A percentile compares a stretch with the other conserved stretches of the same genome.
Evolutionary conservation across 2,888 invertebrate genomes (phyloP).

Genomic region (Lasioglossum marginatum): DNA sequence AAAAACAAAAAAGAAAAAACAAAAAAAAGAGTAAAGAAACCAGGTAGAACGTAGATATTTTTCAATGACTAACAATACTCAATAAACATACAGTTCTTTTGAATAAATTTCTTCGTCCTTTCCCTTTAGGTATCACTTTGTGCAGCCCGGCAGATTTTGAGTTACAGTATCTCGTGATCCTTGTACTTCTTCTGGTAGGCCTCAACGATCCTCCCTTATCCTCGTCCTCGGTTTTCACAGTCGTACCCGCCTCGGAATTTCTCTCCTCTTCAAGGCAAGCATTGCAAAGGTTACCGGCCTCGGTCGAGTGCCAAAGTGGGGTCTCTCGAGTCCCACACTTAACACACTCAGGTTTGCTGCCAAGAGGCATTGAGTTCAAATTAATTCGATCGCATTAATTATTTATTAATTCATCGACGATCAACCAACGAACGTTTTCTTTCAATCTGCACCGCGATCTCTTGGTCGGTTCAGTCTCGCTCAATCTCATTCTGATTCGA

Average conservation of each 20-base stretch:
- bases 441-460: constrained; percentile 40
- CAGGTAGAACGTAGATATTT: neutral
- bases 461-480: constrained; percentile 25
- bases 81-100: constrained; percentile 87
- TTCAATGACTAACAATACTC: neutral
- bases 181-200: constrained; percentile 87
- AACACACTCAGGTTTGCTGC: constrained; percentile 88
- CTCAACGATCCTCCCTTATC: constrained; percentile 81
- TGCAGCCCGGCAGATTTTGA: constrained; percentile 82
- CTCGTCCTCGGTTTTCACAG: constrained; percentile 78
- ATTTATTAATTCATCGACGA: constrained; percentile 18
- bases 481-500: constrained; percentile 34
- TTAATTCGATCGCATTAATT: constrained; percentile 41
- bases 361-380: constrained; percentile 83
- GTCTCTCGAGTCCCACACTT: constrained; percentile 90
- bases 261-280: constrained; percentile 88
- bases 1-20: neutral
- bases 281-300: constrained; percentile 91
- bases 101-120: constrained; percentile 91
- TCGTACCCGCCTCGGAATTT: constrained; percentile 73
- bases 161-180: constrained; percentile 87
- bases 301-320: constrained; percentile 91
- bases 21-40: neutral
- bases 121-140: constrained; percentile 87
- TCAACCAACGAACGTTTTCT: constrained; percentile 28